phyloP scores from a whole-genome alignment of 2,797 vertebrate species.

The Manis pentadactyla region DNA sequence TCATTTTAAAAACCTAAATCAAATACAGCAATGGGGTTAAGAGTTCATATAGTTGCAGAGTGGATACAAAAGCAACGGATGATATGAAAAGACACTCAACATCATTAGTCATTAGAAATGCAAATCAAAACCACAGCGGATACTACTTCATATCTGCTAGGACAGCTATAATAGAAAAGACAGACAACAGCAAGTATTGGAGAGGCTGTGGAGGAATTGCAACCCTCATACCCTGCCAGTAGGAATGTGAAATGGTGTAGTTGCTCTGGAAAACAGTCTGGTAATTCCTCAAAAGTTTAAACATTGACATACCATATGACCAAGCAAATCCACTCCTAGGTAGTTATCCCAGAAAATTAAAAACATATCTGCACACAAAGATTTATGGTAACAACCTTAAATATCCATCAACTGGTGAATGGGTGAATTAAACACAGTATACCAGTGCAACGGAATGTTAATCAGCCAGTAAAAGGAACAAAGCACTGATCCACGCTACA shows the following conservation, averaged over 20 bases:
- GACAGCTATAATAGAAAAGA: not conserved
- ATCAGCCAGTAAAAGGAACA: not conserved
- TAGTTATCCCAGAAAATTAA: not conserved
- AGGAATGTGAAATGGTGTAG: not conserved
- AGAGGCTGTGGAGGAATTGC: not conserved
- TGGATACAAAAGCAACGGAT: not conserved
- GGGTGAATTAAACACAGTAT: not conserved
- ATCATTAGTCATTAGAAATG: not conserved
- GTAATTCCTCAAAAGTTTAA: not conserved
- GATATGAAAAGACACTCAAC: not conserved
- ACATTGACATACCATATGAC: not conserved
- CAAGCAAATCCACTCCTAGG: not conserved
- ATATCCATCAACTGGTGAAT: not conserved
- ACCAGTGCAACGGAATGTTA: not conserved
- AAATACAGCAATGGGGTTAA: not conserved
- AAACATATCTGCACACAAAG: not conserved
- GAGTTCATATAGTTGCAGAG: not conserved
- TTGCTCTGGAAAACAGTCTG: not conserved
- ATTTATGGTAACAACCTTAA: not conserved
- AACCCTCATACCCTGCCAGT: not conserved
- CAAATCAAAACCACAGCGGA: not conserved
- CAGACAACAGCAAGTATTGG: not conserved
- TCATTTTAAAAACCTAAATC: not conserved
- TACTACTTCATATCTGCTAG: not conserved
- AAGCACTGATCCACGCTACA: not conserved